Conservation (phyloP, 2,113 vertebrate species). For the Rhinopithecus roxellana region DNA sequence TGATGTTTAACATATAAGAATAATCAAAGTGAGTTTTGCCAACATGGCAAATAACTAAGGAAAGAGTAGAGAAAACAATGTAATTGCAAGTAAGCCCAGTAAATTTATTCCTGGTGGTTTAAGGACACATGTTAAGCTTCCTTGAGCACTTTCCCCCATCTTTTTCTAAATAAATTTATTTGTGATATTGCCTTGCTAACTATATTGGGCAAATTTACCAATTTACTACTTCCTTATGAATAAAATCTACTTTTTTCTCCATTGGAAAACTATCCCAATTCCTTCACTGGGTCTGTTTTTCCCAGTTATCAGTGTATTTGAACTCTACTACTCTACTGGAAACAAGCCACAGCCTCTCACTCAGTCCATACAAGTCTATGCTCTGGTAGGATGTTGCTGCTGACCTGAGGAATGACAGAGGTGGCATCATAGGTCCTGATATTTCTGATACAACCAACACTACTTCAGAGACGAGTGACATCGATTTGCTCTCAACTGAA, state of each 20-base stretch:
- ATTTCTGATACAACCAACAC: background rate
- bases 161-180: background rate
- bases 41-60: background rate
- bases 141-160: background rate
- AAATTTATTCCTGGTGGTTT: background rate
- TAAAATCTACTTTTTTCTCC: conserved; percentile 11
- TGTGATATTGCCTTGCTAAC: background rate
- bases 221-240: background rate
- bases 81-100: background rate
- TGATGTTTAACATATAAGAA: background rate
- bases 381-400: background rate
- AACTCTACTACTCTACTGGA: background rate
- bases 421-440: background rate
- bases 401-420: conserved; percentile 31
- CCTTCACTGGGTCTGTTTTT: background rate
- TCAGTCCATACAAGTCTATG: fast-evolving
- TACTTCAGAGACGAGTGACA: conserved; percentile 26
- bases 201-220: background rate
- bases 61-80: too few relatives aligned
- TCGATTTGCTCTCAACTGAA: conserved; percentile 25
- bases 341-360: background rate
- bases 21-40: background rate
- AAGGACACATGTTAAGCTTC: too few relatives aligned
- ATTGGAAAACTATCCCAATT: background rate
- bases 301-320: background rate